phyloP scores from a whole-genome alignment of 2,888 invertebrate species.

The Pterostichus madidus region DNA sequence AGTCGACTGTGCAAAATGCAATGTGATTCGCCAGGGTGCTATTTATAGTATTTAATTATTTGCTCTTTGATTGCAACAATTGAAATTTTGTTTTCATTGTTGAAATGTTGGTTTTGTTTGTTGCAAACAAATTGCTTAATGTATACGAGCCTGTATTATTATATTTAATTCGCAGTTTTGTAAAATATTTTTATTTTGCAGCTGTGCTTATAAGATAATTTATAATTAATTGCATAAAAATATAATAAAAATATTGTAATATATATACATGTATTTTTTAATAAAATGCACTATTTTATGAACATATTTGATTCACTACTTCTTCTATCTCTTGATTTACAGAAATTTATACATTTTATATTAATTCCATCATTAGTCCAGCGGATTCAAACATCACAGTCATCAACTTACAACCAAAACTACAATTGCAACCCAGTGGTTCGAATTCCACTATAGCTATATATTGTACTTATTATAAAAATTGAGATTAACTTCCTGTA shows the following conservation, averaged over 20 bases:
- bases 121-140: slow-evolving; percentile 34
- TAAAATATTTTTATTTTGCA: slow-evolving; percentile 53
- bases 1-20: slow-evolving; percentile 63
- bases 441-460: too few relatives aligned
- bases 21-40: slow-evolving; percentile 66
- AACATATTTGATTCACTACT: slow-evolving; percentile 54
- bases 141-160: slow-evolving; percentile 53
- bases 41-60: slow-evolving; percentile 62
- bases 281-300: slow-evolving; percentile 67
- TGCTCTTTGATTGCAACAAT: slow-evolving; percentile 39
- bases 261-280: slow-evolving; percentile 59
- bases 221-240: slow-evolving; percentile 64
- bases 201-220: slow-evolving; percentile 59
- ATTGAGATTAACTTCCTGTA: too few relatives aligned
- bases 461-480: too few relatives aligned
- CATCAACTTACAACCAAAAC: too few relatives aligned
- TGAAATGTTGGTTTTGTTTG: slow-evolving; percentile 7
- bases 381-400: too few relatives aligned
- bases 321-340: not conserved
- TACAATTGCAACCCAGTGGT: too few relatives aligned
- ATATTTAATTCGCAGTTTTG: slow-evolving; percentile 49
- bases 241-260: slow-evolving; percentile 63
- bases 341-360: not conserved
- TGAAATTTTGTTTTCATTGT: slow-evolving; percentile 6
- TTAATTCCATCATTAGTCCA: not conserved